Conservation (phyloP, 2,888 invertebrate genomes). For the Corbicula japonica region DNA sequence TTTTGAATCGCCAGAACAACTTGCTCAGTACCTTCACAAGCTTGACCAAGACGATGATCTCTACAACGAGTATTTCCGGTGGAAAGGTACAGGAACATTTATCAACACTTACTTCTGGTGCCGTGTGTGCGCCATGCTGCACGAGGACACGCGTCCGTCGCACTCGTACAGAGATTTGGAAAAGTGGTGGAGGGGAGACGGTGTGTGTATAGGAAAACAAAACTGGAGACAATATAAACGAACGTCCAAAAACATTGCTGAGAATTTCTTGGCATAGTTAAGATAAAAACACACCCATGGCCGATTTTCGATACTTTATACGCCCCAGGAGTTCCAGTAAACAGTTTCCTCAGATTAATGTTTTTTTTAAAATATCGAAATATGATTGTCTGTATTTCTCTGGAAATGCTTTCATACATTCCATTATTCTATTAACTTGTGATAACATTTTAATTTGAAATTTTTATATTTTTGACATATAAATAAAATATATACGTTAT, state of each 20-base stretch:
- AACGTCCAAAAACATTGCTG: slow-evolving; percentile 55
- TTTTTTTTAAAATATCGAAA: no score
- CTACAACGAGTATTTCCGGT: slow-evolving; percentile 97
- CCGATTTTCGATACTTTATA: no score
- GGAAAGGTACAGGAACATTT: slow-evolving; percentile 98
- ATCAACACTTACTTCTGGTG: slow-evolving; percentile 98
- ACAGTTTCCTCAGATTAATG: no score
- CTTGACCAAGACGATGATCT: slow-evolving; percentile 95
- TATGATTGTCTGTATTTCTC: no score
- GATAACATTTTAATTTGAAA: no score
- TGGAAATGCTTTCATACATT: no score
- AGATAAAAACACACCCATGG: no score
- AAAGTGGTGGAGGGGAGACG: slow-evolving; percentile 93
- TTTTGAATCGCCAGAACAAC: slow-evolving; percentile 94
- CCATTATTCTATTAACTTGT: no score
- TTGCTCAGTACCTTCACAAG: slow-evolving; percentile 94
- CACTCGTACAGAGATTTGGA: slow-evolving; percentile 92
- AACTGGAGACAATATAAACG: slow-evolving; percentile 70
- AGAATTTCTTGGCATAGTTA: slow-evolving; percentile 55
- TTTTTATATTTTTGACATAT: no score
- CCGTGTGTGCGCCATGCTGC: slow-evolving; percentile 91
- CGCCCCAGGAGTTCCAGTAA: no score
- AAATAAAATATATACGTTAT: no score
- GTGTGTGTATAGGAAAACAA: slow-evolving; percentile 80
- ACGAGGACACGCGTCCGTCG: slow-evolving; percentile 72